Base-by-base conservation (phyloP, 30 jellyfish, hydroid and myxozoan genomes). In the Aurelia coerulea region DNA sequence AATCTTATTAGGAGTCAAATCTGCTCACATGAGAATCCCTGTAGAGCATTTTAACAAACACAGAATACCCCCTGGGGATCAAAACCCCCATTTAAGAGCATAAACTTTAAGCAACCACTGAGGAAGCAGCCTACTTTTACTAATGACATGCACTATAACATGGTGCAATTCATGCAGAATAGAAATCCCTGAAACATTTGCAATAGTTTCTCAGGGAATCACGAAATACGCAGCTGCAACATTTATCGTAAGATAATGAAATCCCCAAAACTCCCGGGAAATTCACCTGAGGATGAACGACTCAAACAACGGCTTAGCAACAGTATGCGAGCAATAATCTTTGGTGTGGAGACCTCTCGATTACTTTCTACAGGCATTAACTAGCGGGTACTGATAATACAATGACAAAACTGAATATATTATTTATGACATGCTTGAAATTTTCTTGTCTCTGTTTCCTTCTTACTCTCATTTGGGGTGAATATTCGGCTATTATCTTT, bases 211-310 rank as follows among this genome's bases (percentile, higher is more conserved):
- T 18, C 49, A 76, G 62, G 41, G 70, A 29, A 72, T 53, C 62
- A 63, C 86, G 56, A n/a, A 56, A 76, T 76, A 76, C 17, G 78
- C 88, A 78, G 88, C 88, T 78, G 88, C 88, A 60, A 34, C 8
- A 73, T n/a, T 62, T 53, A 76, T 39, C 33, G n/a, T 62, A 8
- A 29, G 64, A 76, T 76, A 76, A 76, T 76, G 62, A 63, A 76
- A 56, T 53, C 34, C 31, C 75, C 62, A 72, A 76, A 39, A 60
- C 78, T 58, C 88, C 78, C 88, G 65, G 78, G 88, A 78, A 78
- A 78, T 79, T 34, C 88, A 37, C 68, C 62, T 13, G 63, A 76
- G 19, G 68, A 62, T 39, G 50, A 65, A 29, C 17, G 78, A 78
- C 50, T 62, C 67, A 29, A 76, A 58, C 86, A 53, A 53, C 65